Conservation (phyloP, 1,140 invertebrate genomes). For the Sesamia nonagrioides region DNA sequence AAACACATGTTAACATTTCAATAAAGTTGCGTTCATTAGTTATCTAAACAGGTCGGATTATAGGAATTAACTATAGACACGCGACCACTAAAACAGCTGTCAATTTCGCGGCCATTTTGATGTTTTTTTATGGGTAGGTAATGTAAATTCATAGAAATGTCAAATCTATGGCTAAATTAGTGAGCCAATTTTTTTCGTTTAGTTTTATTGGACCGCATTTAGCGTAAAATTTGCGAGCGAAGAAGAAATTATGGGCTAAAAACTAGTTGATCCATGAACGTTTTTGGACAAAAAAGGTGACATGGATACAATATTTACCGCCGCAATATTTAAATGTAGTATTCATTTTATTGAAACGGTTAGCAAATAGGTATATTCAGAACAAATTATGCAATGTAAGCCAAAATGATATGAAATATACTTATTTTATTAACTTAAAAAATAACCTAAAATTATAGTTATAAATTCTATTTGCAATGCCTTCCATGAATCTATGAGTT, state of each 20-base stretch:
- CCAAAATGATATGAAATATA: too few species aligned
- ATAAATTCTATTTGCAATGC: too few species aligned
- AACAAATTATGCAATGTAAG: too few species aligned
- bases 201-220: conserved; percentile 26
- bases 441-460: too few species aligned
- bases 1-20: conserved; percentile 53
- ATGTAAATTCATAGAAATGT: not conserved
- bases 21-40: conserved; percentile 63
- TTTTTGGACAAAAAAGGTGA: not conserved
- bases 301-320: not conserved
- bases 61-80: conserved; percentile 60
- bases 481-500: too few species aligned
- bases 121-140: conserved; percentile 40
- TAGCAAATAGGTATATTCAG: too few species aligned
- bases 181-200: conserved; percentile 20
- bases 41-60: conserved; percentile 71
- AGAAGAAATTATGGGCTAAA: not conserved
- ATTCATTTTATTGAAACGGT: too few species aligned
- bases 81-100: conserved; percentile 69
- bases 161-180: not conserved
- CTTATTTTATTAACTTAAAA: too few species aligned
- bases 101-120: conserved; percentile 60
- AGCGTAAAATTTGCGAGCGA: conserved; percentile 24
- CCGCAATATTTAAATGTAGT: too few species aligned
- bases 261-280: not conserved